Conservation (phyloP, 2,797 vertebrate species). For the Streptopelia turtur region DNA sequence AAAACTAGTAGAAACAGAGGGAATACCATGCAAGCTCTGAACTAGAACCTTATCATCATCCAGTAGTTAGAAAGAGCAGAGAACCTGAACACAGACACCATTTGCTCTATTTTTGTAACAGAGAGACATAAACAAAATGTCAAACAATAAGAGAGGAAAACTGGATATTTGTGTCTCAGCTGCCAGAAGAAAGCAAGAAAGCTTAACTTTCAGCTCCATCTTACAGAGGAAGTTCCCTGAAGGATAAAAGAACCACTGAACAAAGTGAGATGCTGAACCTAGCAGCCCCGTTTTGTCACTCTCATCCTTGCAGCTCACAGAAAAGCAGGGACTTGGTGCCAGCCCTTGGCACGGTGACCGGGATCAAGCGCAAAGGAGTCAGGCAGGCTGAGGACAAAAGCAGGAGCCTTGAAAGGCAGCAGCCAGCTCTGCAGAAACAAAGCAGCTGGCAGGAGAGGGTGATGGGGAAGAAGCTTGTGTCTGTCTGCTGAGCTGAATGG, state of each 20-base stretch:
- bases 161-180: constrained; percentile 27
- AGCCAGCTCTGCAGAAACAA: constrained; percentile 48
- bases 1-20: background rate
- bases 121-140: constrained; percentile 60
- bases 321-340: constrained; percentile 42
- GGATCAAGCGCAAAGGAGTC: background rate
- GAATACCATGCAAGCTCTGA: constrained; percentile 20
- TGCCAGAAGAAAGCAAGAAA: constrained; percentile 61
- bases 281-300: constrained; percentile 67
- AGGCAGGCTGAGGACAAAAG: constrained; percentile 42
- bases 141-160: constrained; percentile 66
- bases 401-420: constrained; percentile 57
- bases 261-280: constrained; percentile 69
- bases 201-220: constrained; percentile 70
- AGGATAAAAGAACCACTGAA: constrained; percentile 71
- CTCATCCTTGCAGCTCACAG: constrained; percentile 57
- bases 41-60: constrained; percentile 38
- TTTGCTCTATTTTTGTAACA: constrained; percentile 47
- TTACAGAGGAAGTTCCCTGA: constrained; percentile 70
- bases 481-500: background rate
- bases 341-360: constrained; percentile 54
- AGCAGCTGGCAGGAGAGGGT: constrained; percentile 55
- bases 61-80: constrained; percentile 32
- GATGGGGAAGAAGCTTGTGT: constrained; percentile 19
- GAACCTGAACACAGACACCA: constrained; percentile 39